Evolutionary conservation across 2,797 vertebrate species (phyloP).

Genomic region (Garrulus glandarius): DNA sequence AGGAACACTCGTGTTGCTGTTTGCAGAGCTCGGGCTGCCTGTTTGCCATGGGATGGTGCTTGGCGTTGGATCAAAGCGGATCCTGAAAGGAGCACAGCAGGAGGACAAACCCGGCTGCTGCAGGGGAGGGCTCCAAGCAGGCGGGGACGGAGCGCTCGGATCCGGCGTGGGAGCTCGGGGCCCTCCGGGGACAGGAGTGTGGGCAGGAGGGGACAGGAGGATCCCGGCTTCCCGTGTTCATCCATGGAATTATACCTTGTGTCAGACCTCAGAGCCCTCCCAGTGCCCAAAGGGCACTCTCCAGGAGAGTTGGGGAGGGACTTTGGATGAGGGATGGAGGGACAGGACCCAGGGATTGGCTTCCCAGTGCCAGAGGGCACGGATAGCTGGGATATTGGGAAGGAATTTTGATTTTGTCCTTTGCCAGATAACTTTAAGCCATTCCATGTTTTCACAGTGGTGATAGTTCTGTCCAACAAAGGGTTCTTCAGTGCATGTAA

Average conservation of each 20-base stretch:
- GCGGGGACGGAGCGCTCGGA: fast-evolving
- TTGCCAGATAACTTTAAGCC: neutral
- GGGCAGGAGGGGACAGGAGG: neutral
- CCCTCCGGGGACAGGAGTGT: neutral
- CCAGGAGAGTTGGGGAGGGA: neutral
- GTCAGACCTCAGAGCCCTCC: neutral
- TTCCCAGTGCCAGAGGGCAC: neutral
- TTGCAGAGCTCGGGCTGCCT: neutral
- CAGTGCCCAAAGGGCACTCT: neutral
- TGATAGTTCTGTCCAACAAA: neutral
- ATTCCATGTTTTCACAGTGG: neutral
- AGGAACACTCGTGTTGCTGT: neutral
- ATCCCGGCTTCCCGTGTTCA: fast-evolving
- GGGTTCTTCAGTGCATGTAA: neutral
- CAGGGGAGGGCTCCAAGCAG: neutral
- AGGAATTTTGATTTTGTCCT: neutral
- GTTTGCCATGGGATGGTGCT: neutral
- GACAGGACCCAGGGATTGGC: neutral
- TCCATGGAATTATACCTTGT: neutral
- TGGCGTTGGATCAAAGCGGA: neutral
- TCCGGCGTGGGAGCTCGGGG: neutral
- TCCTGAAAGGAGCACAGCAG: neutral
- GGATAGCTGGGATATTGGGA: neutral
- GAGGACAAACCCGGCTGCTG: neutral
- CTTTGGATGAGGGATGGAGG: neutral